Evolutionary conservation across 2,797 vertebrate species (phyloP).

Genomic region (Balearica regulorum): DNA sequence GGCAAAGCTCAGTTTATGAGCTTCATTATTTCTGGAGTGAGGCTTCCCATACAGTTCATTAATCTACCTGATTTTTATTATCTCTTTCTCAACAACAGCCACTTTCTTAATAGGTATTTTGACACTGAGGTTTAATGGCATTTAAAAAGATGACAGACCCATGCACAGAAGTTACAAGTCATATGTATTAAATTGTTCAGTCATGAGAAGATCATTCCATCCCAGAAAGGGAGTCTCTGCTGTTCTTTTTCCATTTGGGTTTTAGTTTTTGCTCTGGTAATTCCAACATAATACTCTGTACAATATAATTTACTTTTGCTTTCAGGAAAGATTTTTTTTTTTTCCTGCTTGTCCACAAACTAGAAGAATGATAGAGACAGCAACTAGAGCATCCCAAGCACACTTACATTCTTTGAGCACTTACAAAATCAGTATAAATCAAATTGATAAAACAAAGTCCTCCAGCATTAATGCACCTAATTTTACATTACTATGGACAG

Average conservation of each 20-base stretch:
- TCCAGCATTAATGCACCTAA: background rate
- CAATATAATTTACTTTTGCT: background rate
- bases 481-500: background rate
- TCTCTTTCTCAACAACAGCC: constrained; percentile 8
- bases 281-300: background rate
- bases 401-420: background rate
- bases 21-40: constrained; percentile 23
- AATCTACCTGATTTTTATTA: constrained; percentile 40
- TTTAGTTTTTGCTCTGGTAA: background rate
- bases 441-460: background rate
- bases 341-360: background rate
- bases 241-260: background rate
- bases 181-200: background rate
- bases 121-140: constrained; percentile 7
- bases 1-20: constrained; percentile 7
- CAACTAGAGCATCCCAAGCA: background rate
- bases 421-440: background rate
- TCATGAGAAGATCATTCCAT: background rate
- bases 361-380: background rate
- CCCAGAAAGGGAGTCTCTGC: background rate
- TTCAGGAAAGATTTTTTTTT: background rate
- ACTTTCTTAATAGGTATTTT: constrained; percentile 28
- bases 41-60: background rate
- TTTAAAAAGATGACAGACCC: constrained; percentile 16
- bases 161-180: background rate